These are phyloP conservation scores for Pseudococcus longispinus DNA, from an alignment of 2,888 invertebrate genomes.

Conservation along the genomic window DNA sequence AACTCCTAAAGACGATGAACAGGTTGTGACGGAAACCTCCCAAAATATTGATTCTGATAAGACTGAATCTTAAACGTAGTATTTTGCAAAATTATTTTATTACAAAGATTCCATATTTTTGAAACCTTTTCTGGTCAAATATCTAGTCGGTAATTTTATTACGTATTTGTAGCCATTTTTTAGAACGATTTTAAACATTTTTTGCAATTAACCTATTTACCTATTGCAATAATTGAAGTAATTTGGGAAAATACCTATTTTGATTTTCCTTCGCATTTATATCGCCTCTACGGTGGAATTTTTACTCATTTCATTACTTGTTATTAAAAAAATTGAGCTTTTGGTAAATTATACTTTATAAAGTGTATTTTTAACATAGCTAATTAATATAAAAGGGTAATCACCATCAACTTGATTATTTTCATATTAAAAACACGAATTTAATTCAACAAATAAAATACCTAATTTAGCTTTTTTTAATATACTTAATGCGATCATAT, in stretches of 20 bases:
- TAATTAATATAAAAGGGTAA: neutral
- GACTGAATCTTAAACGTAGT: slow-evolving; percentile 25
- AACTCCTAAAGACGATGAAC: neutral
- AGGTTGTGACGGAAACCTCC: neutral
- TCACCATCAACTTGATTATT: neutral
- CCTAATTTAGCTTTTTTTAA: neutral
- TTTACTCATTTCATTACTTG: neutral
- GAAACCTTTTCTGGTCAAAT: neutral
- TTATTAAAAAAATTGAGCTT: neutral
- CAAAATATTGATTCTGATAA: neutral
- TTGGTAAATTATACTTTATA: neutral
- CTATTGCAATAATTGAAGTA: neutral
- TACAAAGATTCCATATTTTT: too few relatives aligned
- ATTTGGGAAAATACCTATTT: neutral
- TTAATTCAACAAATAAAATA: neutral
- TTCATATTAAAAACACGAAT: neutral
- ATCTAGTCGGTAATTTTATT: neutral
- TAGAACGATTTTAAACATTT: neutral
- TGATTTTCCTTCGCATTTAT: neutral
- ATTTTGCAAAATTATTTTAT: neutral
- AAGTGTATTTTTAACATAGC: neutral
- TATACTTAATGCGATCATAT: neutral
- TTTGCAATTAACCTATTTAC: neutral
- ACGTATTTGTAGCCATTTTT: neutral
- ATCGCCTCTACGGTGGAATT: neutral